A percentile compares a stretch with the other conserved stretches of the same genome.
These are phyloP conservation scores for Oncopeltus fasciatus DNA, from an alignment of 1,140 invertebrate genomes.

Conservation along the genomic window DNA sequence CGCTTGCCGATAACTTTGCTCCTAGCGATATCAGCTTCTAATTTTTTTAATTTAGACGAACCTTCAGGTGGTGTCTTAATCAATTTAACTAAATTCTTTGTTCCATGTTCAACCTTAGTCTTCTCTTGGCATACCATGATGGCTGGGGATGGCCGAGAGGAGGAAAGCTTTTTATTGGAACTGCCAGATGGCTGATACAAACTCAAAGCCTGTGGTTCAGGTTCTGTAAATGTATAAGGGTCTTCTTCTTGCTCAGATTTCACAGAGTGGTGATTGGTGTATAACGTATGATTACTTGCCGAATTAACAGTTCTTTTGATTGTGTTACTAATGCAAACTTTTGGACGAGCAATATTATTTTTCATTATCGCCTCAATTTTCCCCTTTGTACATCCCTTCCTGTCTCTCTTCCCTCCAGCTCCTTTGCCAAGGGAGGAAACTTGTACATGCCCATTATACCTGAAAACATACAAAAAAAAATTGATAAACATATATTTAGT, in stretches of 20 bases:
- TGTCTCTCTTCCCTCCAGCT: conserved; percentile 33
- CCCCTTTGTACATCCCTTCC: conserved; percentile 35
- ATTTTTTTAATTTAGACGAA: conserved; percentile 30
- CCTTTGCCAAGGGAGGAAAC: conserved; percentile 34
- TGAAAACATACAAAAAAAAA: conserved; percentile 23
- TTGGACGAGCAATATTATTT: conserved; percentile 26
- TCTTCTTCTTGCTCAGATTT: conserved; percentile 21
- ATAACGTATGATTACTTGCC: conserved; percentile 26
- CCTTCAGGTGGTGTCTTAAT: conserved; percentile 19
- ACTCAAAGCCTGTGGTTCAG: conserved; percentile 21
- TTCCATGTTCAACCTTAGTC: not conserved
- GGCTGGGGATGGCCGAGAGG: not conserved
- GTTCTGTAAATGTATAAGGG: conserved; percentile 25
- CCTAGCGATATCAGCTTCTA: conserved; percentile 36
- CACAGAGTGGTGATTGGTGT: conserved; percentile 23
- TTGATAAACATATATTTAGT: not conserved
- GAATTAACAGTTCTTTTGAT: conserved; percentile 12
- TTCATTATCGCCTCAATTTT: conserved; percentile 29
- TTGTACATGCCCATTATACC: conserved; percentile 42
- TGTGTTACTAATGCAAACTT: conserved; percentile 20
- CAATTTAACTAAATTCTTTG: conserved; percentile 2
- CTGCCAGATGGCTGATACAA: conserved; percentile 13
- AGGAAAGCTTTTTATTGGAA: not conserved
- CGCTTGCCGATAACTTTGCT: conserved; percentile 36
- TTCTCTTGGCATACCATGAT: conserved; percentile 14